phyloP scores from a whole-genome alignment of 1,140 invertebrate species.

The Lucilia sericata region DNA sequence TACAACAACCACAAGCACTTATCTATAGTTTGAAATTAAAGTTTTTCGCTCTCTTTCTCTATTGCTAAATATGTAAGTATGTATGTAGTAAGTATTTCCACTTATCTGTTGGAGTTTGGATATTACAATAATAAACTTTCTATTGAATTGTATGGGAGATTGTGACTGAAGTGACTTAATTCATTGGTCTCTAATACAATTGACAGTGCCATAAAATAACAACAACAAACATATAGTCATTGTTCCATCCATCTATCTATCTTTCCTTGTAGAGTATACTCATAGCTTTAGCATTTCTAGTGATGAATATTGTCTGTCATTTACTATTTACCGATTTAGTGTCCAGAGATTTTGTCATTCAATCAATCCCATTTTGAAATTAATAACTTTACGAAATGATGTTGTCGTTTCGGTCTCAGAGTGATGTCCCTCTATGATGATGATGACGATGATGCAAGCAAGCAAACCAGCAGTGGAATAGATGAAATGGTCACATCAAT shows the following conservation, averaged over 20 bases:
- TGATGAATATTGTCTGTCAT: conserved; percentile 47
- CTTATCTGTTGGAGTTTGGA: too few relatives aligned
- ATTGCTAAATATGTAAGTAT: background rate
- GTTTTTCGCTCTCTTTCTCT: background rate
- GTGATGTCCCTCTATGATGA: conserved; percentile 5
- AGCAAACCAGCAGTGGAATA: background rate
- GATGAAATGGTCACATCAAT: conserved; percentile 11
- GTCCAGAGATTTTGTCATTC: conserved; percentile 49
- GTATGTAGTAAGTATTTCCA: too few relatives aligned
- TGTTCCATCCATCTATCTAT: background rate
- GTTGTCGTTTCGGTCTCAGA: background rate
- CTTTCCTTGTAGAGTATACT: background rate
- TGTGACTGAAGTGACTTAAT: conserved; percentile 25
- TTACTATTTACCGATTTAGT: conserved; percentile 40
- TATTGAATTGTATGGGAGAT: background rate
- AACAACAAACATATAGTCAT: background rate
- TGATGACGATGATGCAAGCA: background rate
- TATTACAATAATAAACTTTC: background rate
- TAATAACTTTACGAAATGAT: conserved; percentile 46
- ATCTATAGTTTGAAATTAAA: too few relatives aligned
- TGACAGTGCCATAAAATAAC: conserved; percentile 17
- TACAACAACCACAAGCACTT: background rate
- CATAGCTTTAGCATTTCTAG: background rate
- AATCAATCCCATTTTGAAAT: conserved; percentile 49
- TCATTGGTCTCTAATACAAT: conserved; percentile 31